Percentiles rank a stretch among this genome's conserved stretches.
phyloP scores from a whole-genome alignment of 2,888 invertebrate species.

The Penaeus monodon region DNA sequence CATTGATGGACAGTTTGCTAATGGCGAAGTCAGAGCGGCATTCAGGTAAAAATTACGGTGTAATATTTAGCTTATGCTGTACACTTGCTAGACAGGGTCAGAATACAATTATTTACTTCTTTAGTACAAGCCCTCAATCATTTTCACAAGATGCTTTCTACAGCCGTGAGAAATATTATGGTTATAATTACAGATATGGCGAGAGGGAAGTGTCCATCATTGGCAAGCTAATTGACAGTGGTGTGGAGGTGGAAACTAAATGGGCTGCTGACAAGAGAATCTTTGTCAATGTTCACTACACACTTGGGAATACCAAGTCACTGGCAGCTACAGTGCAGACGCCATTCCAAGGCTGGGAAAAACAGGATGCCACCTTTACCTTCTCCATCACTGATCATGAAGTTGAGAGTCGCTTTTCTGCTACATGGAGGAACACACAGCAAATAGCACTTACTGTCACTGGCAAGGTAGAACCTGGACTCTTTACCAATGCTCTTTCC shows the following conservation, averaged over 20 bases:
- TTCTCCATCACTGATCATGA: slow-evolving; percentile 19
- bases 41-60: slow-evolving; percentile 27
- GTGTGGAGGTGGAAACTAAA: no score
- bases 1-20: slow-evolving; percentile 23
- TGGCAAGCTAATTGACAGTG: no score
- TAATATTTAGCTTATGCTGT: neutral
- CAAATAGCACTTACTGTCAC: no score
- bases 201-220: no score
- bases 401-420: slow-evolving; percentile 22
- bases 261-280: no score
- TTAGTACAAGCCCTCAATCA: no score
- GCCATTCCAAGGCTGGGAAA: slow-evolving; percentile 55
- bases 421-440: slow-evolving; percentile 56
- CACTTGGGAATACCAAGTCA: neutral
- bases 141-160: slow-evolving; percentile 13
- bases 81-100: neutral
- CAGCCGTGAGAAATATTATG: no score
- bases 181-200: no score
- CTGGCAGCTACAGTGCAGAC: slow-evolving; percentile 43
- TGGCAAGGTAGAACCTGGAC: no score
- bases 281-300: no score
- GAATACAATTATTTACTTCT: no score
- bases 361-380: slow-evolving; percentile 38
- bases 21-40: neutral
- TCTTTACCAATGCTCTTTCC: no score